A percentile compares a stretch with the other conserved stretches of the same genome.
Evolutionary conservation across 2,797 vertebrate species (phyloP).

Genomic region (Echeneis naucrates): DNA sequence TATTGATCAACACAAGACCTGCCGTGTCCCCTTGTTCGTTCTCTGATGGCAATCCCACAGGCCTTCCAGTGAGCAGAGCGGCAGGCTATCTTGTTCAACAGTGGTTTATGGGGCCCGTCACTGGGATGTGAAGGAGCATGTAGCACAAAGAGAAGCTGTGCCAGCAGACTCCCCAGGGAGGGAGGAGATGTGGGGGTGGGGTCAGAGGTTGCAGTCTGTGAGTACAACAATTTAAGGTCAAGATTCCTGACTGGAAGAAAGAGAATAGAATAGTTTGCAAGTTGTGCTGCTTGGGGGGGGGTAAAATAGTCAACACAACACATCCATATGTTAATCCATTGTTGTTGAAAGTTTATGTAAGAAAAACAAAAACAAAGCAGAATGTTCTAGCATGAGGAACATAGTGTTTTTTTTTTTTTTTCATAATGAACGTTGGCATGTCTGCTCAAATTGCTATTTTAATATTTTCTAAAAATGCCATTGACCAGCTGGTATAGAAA

Average conservation of each 20-base stretch:
- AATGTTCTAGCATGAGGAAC: not conserved
- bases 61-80: constrained; percentile 46
- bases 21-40: constrained; percentile 55
- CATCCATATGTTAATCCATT: not conserved
- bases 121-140: constrained; percentile 47
- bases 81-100: constrained; percentile 61
- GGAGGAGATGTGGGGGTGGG: constrained; percentile 26
- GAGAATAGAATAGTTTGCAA: constrained; percentile 10
- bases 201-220: constrained; percentile 50
- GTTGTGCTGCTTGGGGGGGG: constrained; percentile 1
- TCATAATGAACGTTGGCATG: not conserved
- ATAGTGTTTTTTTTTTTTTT: too few species aligned
- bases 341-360: not conserved
- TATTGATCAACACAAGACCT: constrained; percentile 78
- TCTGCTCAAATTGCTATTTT: too few species aligned
- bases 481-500: too few species aligned
- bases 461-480: too few species aligned
- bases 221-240: constrained; percentile 34
- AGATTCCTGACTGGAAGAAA: constrained; percentile 27
- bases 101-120: constrained; percentile 77
- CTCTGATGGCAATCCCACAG: constrained; percentile 53
- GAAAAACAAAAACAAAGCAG: not conserved
- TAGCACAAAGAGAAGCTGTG: constrained; percentile 38
- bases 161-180: constrained; percentile 30
- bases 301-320: not conserved